Evolutionary conservation across 2,113 vertebrate species (phyloP).

Genomic region (Scophthalmus maximus): DNA sequence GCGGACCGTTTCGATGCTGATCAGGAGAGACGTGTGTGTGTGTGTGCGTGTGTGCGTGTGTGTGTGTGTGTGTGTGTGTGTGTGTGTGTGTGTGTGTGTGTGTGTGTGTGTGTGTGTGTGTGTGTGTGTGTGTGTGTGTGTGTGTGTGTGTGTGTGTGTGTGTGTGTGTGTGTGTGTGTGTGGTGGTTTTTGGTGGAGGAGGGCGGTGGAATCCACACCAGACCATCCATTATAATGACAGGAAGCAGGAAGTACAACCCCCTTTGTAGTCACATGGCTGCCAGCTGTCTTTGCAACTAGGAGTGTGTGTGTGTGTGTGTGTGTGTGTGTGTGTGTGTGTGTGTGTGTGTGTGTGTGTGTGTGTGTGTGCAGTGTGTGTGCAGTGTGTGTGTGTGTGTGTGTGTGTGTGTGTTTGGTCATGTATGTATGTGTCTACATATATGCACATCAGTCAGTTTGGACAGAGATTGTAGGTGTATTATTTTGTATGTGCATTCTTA

Average conservation of each 20-base stretch:
- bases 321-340: conserved; percentile 2
- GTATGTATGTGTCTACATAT: background rate
- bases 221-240: conserved; percentile 86
- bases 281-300: conserved; percentile 72
- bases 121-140: conserved; percentile 56
- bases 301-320: conserved; percentile 23
- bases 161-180: conserved; percentile 56
- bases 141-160: conserved; percentile 57
- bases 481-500: too few relatives aligned
- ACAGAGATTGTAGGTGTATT: too few relatives aligned
- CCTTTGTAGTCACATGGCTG: conserved; percentile 74
- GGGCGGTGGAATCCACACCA: conserved; percentile 66
- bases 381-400: background rate
- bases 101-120: conserved; percentile 57
- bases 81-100: conserved; percentile 57
- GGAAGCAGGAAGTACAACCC: conserved; percentile 92
- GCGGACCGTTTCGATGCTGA: conserved; percentile 53
- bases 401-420: background rate
- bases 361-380: background rate
- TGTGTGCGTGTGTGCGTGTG: conserved; percentile 55
- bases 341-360: background rate
- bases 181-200: conserved; percentile 41
- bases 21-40: conserved; percentile 58
- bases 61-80: conserved; percentile 57
- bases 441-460: background rate